Evolutionary conservation across 2,113 vertebrate genomes (phyloP), one percentile per base, ranked within the genome.

Genomic region (Stigmatopora argus): DNA sequence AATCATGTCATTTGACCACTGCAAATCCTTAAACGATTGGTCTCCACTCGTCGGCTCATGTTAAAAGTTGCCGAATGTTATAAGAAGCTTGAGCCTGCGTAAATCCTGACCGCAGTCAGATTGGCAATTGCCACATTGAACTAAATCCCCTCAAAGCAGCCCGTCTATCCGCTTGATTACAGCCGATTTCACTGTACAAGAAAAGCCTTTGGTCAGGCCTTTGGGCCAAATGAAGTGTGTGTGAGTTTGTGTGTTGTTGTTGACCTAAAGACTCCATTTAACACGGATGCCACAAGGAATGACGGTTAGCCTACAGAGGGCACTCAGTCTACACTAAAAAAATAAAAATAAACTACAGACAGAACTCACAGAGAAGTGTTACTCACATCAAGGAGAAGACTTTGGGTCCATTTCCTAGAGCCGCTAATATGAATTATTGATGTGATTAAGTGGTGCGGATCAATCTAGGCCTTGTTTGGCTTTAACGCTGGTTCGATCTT

Each of bases 161-260:
- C 74, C 63, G 64, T 80, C 70, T 77, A 84, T 83, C 82, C 82
- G 79, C 81, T 81, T 86, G 84, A 81, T 86, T 83, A 83, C 77
- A 77, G 67, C 35, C 73, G 81, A 83, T 86, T 83, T 86, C 57
- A 62, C 70, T 64, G 65, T 34, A 65, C 75, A 74, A 67, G 71
- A 52, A 84, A 78, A 86, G 73, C 77, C 66, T 51, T 57, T 7
- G 44, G 67, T 61, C 15, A 55, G 67, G 69, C 60, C 60, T 15
- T 8, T 45, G 48, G 62, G 53, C 47, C 74, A 72, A 47, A 60
- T 48, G 66, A 45, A 66, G 68, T 2, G 53, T 41, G 26, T 31
- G 26, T 31, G 26, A 2, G 26, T 31, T 1, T 31, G 26, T 31
- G 26, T 31, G 26, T 31, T 31, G 35, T 41, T 17, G 65, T 72